Evolutionary conservation across 2,113 vertebrate species (phyloP).

Genomic region (Poicephalus meyeri): DNA sequence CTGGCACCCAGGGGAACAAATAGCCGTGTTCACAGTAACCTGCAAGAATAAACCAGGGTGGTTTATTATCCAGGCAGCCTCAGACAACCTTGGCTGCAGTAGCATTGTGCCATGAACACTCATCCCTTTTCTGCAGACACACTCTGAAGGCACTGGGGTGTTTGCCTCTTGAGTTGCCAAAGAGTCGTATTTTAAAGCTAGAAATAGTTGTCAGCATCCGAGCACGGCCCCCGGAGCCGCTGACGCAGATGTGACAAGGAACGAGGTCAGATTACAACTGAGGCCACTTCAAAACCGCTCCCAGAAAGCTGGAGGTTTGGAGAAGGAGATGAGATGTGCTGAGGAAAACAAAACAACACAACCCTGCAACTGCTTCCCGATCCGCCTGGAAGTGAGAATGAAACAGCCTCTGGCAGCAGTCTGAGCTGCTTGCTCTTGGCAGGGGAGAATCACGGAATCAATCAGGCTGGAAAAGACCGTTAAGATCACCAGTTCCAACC

Average conservation of each 20-base stretch:
- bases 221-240: neutral
- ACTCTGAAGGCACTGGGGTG: neutral
- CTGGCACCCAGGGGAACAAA: neutral
- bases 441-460: neutral
- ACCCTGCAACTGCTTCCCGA: neutral
- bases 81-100: rapidly evolving
- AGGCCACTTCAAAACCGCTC: constrained; percentile 1
- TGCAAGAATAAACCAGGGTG: neutral
- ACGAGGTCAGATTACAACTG: neutral
- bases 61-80: neutral
- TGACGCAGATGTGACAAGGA: neutral
- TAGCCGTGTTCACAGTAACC: neutral
- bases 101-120: neutral
- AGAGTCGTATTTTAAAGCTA: neutral
- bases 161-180: neutral
- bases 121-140: neutral
- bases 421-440: neutral
- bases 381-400: neutral
- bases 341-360: neutral
- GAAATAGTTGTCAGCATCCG: neutral
- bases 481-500: neutral
- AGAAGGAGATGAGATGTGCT: neutral
- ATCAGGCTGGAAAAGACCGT: neutral
- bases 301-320: neutral
- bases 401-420: neutral